A percentile compares a stretch with the other conserved stretches of the same genome.
Conservation (phyloP, 2,113 vertebrate genomes). For the Fregata magnificens region DNA sequence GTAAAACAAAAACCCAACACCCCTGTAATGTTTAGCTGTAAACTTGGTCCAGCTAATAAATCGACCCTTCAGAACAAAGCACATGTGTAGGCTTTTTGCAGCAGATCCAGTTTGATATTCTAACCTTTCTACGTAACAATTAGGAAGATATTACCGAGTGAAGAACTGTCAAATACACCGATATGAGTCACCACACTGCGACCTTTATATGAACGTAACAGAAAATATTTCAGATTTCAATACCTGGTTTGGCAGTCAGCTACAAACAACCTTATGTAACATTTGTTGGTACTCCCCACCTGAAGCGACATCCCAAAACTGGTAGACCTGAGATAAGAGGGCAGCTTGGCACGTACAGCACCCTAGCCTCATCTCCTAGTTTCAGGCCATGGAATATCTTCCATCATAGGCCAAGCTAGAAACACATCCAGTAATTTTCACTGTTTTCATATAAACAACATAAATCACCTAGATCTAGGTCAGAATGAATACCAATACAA, state of each 20-base stretch:
- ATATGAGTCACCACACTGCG: not conserved
- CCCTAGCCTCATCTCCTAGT: not conserved
- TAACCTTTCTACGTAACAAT: not conserved
- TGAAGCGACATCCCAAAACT: not conserved
- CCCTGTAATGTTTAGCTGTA: not conserved
- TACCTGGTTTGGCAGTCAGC: not conserved
- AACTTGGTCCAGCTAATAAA: not conserved
- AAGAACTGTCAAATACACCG: not conserved
- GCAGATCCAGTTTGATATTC: not conserved
- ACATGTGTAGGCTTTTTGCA: not conserved
- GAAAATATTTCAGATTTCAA: not conserved
- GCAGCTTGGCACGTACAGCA: not conserved
- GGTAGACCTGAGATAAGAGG: not conserved
- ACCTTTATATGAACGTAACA: not conserved
- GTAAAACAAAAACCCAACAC: not conserved
- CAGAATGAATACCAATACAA: slow-evolving; percentile 36
- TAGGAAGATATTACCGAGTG: slow-evolving; percentile 23
- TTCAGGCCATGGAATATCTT: slow-evolving; percentile 4
- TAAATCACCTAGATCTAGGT: slow-evolving; percentile 15
- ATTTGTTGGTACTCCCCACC: not conserved
- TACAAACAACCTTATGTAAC: not conserved
- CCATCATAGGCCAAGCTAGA: not conserved
- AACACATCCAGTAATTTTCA: not conserved
- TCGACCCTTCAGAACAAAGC: not conserved
- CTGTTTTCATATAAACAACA: slow-evolving; percentile 26